phyloP scores from a whole-genome alignment of 1,140 invertebrate genomes.

The Holcopasites calliopsidis region DNA sequence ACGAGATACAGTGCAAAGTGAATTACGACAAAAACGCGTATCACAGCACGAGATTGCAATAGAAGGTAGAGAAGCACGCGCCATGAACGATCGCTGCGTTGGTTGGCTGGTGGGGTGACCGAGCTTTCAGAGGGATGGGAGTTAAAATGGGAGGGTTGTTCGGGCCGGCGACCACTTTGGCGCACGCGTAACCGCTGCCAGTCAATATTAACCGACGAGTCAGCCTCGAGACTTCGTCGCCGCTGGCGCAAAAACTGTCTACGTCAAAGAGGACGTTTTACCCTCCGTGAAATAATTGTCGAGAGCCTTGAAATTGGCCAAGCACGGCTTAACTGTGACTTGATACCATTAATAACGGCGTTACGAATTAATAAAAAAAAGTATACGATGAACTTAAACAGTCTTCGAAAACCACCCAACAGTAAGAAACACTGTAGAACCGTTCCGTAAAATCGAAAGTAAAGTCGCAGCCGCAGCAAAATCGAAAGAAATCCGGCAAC shows the following conservation, averaged over 20 bases:
- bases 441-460: too few relatives aligned
- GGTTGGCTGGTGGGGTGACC: conserved; percentile 36
- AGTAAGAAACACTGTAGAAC: too few relatives aligned
- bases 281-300: not conserved
- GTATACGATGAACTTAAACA: too few relatives aligned
- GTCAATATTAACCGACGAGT: conserved; percentile 77
- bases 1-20: not conserved
- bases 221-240: conserved; percentile 67
- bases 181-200: conserved; percentile 75
- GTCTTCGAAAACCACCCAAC: too few relatives aligned
- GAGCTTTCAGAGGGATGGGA: conserved; percentile 60
- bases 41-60: conserved; percentile 63
- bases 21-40: conserved; percentile 31
- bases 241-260: conserved; percentile 51
- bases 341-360: too few relatives aligned
- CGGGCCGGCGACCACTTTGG: conserved; percentile 66
- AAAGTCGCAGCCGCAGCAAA: too few relatives aligned
- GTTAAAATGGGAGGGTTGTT: conserved; percentile 65
- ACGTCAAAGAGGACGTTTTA: conserved; percentile 21
- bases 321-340: too few relatives aligned
- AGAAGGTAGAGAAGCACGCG: conserved; percentile 60
- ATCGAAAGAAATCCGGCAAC: too few relatives aligned
- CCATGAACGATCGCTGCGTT: conserved; percentile 56
- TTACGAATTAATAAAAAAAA: too few relatives aligned
- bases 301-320: not conserved